These are phyloP conservation scores for Stenotaenia linearis DNA, from an alignment of 2,888 invertebrate genomes.

Conservation along the genomic window DNA sequence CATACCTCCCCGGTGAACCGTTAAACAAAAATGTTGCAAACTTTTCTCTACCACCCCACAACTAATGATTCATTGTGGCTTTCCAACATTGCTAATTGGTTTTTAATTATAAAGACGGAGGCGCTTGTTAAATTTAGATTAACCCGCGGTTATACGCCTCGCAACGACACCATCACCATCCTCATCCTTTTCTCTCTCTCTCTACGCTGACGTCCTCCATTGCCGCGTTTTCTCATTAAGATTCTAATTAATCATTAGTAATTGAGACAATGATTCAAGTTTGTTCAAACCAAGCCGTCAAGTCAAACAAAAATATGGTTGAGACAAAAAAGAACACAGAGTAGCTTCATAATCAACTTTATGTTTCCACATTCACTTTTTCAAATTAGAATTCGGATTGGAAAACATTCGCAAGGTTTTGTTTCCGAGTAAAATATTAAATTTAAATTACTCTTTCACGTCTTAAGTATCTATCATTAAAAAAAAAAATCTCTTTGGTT, in stretches of 20 bases:
- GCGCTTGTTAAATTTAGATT: constrained; percentile 29
- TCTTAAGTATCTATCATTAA: no score
- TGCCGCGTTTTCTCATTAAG: constrained; percentile 27
- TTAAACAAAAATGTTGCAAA: neutral
- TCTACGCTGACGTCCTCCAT: neutral
- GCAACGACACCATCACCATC: neutral
- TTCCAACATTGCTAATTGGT: constrained; percentile 13
- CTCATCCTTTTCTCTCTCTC: constrained; percentile 8
- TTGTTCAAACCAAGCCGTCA: neutral
- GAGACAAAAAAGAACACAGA: neutral
- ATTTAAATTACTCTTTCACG: no score
- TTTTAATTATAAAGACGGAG: constrained; percentile 28
- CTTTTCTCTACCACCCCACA: constrained; percentile 4
- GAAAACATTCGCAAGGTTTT: no score
- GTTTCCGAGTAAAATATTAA: no score
- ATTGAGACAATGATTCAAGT: constrained; percentile 24
- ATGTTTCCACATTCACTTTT: neutral
- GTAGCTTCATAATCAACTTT: neutral
- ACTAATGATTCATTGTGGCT: constrained; percentile 27
- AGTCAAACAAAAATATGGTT: neutral
- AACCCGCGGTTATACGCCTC: constrained; percentile 15
- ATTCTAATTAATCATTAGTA: constrained; percentile 27
- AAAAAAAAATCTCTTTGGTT: no score
- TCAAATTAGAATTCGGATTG: no score
- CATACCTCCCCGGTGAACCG: neutral